Percentiles rank a stretch among this genome's conserved stretches.
Conservation (phyloP, 2,113 vertebrate species). For the Notothenia coriiceps region DNA sequence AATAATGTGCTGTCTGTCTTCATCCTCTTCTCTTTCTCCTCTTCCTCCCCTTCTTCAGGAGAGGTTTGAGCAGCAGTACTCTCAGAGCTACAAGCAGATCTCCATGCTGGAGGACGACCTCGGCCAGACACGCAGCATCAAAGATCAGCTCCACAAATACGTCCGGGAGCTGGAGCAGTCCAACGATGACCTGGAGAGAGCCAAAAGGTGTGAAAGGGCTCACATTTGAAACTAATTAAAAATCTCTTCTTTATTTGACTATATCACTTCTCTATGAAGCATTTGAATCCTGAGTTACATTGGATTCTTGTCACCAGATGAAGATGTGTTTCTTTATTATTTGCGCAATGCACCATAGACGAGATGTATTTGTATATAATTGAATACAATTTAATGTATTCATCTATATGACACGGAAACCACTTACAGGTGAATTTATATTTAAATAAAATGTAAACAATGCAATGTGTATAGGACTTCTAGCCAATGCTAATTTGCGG, state of each 20-base stretch:
- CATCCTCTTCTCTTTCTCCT: not conserved
- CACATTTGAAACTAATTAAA: not conserved
- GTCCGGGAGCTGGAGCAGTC: slow-evolving; percentile 97
- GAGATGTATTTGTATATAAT: not conserved
- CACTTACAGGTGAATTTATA: not conserved
- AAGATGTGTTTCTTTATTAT: not conserved
- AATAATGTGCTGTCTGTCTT: not conserved
- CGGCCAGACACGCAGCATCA: slow-evolving; percentile 93
- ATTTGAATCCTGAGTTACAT: not conserved
- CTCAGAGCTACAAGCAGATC: slow-evolving; percentile 98
- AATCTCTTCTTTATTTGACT: not conserved
- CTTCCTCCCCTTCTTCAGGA: slow-evolving; percentile 82
- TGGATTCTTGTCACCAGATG: not conserved
- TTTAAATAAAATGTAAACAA: not conserved
- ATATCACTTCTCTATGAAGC: not conserved
- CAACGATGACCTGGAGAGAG: slow-evolving; percentile 96
- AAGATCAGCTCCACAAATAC: slow-evolving; percentile 97
- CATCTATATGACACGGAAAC: not conserved
- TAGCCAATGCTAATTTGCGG: not conserved
- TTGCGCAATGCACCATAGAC: not conserved
- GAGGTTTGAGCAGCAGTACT: slow-evolving; percentile 94
- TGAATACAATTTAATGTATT: not conserved
- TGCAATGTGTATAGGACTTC: not conserved
- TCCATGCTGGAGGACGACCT: slow-evolving; percentile 95
- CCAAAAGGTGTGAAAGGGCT: slow-evolving; percentile 88